Base-by-base conservation (phyloP, 2,888 invertebrate genomes). In the Dicranocentrus wangi region DNA sequence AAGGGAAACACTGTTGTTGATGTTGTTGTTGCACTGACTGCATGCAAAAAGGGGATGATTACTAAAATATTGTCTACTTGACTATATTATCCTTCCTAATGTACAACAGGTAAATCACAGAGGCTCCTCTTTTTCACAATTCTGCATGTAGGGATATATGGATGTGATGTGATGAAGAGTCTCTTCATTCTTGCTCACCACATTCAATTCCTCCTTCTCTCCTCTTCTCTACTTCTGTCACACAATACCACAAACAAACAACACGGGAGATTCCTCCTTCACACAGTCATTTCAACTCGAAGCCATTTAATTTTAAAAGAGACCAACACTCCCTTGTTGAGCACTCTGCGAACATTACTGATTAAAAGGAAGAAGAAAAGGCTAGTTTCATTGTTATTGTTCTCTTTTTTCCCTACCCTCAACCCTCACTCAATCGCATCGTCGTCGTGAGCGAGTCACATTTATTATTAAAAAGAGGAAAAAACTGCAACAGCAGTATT, bases 161-260 rank as follows among this genome's bases (percentile, higher is more conserved):
- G n/a, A n/a, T n/a, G n/a, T n/a, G n/a, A n/a, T n/a, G n/a, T n/a
- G 3, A 7, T 32, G 32, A 32, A 32, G 5, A 32, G 10, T 32
- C 32, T 25, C n/a, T 39, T 53, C 55, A 25, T 70, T 58, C 42
- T 66, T 55, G 13, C 25, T 55, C 23, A 55, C 25, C 55, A 55
- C 51, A 58, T 7, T 10, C 28, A 19, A 28, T 32, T 13, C 53
- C 53, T 43, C 27, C 47, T 73, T 63, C 53, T 63, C 63, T 63
- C 72, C n/a, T n/a, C 27, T 53, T 32, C 17, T 63, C 53, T 43
- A 60, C 47, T 73, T 63, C 53, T 63, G 72, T 63, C 72, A 61
- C 72, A 47, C 23, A 47, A 43, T 23, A 63, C 61, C 47, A 71
- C 70, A 23, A 51, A 42, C 71, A 61, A 51, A 73, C 72, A 32